These are phyloP conservation scores for Pseudopleuronectes americanus DNA, from an alignment of 2,797 vertebrate genomes.

Conservation along the genomic window DNA sequence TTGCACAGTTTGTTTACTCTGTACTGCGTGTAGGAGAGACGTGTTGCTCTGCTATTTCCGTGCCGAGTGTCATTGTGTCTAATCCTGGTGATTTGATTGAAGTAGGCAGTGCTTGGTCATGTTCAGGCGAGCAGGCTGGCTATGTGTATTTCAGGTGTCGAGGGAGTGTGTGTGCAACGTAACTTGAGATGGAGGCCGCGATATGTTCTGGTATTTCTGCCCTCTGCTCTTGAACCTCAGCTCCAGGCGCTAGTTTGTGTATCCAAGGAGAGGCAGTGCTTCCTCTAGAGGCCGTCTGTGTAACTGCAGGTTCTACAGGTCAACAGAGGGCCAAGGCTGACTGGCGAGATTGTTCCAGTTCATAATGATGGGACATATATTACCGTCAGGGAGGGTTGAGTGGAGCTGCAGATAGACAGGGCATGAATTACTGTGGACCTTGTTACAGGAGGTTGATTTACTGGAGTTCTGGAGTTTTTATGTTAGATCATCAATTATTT, in stretches of 20 bases:
- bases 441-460: slow-evolving; percentile 20
- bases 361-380: slow-evolving; percentile 37
- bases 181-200: slow-evolving; percentile 66
- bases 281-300: slow-evolving; percentile 62
- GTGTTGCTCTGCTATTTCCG: not conserved
- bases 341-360: slow-evolving; percentile 40
- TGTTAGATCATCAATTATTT: not conserved
- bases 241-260: slow-evolving; percentile 18
- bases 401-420: slow-evolving; percentile 15
- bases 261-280: slow-evolving; percentile 26
- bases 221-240: slow-evolving; percentile 49
- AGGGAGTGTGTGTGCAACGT: slow-evolving; percentile 46
- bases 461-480: not conserved
- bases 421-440: slow-evolving; percentile 24
- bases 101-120: slow-evolving; percentile 17
- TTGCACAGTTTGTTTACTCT: slow-evolving; percentile 18
- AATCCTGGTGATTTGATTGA: slow-evolving; percentile 30
- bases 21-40: not conserved
- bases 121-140: slow-evolving; percentile 25
- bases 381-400: slow-evolving; percentile 27
- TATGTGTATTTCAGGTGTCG: slow-evolving; percentile 72
- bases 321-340: slow-evolving; percentile 55
- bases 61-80: slow-evolving; percentile 20
- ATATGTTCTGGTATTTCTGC: slow-evolving; percentile 70
- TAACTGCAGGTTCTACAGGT: slow-evolving; percentile 42